Evolutionary conservation across 2,113 vertebrate species (phyloP).

Genomic region (Odobenus rosmarus): DNA sequence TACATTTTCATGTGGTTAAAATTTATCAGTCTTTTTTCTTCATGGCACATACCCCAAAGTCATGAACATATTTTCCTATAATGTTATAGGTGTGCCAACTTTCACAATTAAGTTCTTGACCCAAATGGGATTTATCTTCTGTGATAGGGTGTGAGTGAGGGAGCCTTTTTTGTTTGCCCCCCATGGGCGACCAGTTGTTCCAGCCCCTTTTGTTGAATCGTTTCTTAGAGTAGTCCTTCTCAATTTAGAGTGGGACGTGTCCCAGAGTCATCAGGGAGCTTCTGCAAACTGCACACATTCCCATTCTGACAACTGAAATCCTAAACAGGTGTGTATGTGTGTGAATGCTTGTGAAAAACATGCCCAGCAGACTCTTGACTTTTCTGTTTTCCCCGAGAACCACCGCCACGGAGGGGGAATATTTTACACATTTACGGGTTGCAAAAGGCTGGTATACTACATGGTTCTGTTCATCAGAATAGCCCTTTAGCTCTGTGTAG

Average conservation of each 20-base stretch:
- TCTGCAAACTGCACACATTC: background rate
- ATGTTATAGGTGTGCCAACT: background rate
- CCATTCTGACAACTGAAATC: background rate
- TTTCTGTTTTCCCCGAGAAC: background rate
- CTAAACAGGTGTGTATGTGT: background rate
- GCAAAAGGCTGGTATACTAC: background rate
- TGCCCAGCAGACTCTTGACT: background rate
- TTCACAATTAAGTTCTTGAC: background rate
- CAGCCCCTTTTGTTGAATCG: rapidly evolving
- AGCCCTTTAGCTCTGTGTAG: background rate
- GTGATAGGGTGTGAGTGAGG: background rate
- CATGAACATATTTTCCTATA: background rate
- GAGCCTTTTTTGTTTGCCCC: background rate
- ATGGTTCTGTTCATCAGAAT: background rate
- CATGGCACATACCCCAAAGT: background rate
- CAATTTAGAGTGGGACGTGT: background rate
- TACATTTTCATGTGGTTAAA: background rate
- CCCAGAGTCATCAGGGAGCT: background rate
- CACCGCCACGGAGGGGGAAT: too few species aligned
- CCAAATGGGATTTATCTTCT: background rate
- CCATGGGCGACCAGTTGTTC: background rate
- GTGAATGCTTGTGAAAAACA: background rate
- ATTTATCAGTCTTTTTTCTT: background rate
- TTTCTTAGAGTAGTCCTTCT: background rate
- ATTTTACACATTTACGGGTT: background rate